phyloP scores from a whole-genome alignment of 2,888 invertebrate genomes.

The Muscina levida region DNA sequence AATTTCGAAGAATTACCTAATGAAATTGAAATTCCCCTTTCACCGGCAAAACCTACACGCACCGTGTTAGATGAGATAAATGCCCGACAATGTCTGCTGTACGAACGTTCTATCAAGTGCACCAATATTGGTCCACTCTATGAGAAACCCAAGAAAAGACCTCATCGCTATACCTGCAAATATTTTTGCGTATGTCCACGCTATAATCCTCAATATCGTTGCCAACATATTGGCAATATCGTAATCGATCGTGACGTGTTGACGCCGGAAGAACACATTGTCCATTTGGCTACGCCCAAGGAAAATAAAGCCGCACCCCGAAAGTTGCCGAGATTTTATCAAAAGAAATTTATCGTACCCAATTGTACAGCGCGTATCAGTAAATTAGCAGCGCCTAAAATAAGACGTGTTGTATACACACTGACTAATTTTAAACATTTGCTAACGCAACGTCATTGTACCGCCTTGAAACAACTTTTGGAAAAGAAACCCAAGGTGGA shows the following conservation, averaged over 20 bases:
- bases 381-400: conserved; percentile 73
- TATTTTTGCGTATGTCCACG: conserved; percentile 73
- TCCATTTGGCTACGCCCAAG: conserved; percentile 76
- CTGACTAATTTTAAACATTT: conserved; percentile 69
- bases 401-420: conserved; percentile 70
- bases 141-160: conserved; percentile 65
- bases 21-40: conserved; percentile 55
- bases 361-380: conserved; percentile 76
- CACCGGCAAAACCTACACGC: conserved; percentile 38
- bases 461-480: conserved; percentile 70
- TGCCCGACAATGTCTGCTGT: conserved; percentile 70
- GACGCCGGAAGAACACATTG: conserved; percentile 75
- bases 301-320: conserved; percentile 68
- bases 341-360: conserved; percentile 72
- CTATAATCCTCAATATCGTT: conserved; percentile 71
- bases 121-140: conserved; percentile 72
- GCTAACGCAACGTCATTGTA: conserved; percentile 70
- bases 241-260: conserved; percentile 77
- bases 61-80: conserved; percentile 75
- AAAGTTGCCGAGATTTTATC: conserved; percentile 66
- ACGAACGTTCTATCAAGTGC: conserved; percentile 71
- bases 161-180: conserved; percentile 70
- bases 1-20: conserved; percentile 70
- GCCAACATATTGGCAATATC: conserved; percentile 76
- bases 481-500: conserved; percentile 70